Conservation (phyloP, 2,113 vertebrate genomes). For the Strix uralensis region DNA sequence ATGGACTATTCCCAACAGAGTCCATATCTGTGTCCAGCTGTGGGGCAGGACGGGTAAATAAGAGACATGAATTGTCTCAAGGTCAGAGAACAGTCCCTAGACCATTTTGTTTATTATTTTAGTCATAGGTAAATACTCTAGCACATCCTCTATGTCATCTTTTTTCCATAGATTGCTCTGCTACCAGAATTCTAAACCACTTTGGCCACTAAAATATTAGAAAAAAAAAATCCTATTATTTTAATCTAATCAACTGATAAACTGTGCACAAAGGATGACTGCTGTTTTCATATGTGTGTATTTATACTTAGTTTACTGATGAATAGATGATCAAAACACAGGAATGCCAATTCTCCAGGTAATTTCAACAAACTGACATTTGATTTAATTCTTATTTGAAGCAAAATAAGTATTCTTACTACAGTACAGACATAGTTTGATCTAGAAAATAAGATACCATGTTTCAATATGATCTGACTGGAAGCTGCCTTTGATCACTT, state of each 20-base stretch:
- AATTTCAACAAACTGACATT: neutral
- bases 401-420: constrained; percentile 10
- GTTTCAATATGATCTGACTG: constrained; percentile 14
- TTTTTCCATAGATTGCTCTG: neutral
- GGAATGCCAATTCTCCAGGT: neutral
- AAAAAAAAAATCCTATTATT: neutral
- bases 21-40: neutral
- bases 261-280: neutral
- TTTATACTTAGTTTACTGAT: neutral
- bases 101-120: neutral
- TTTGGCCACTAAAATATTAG: neutral
- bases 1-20: neutral
- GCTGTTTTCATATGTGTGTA: neutral
- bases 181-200: neutral
- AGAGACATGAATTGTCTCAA: neutral
- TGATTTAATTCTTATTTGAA: constrained; percentile 5
- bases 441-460: neutral
- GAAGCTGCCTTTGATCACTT: constrained; percentile 17
- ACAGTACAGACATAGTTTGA: neutral
- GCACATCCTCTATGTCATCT: neutral
- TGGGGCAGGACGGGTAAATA: neutral
- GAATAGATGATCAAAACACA: constrained; percentile 16
- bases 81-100: neutral
- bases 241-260: neutral
- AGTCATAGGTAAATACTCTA: neutral